These are phyloP conservation scores for Meloe dianella DNA, from an alignment of 2,888 invertebrate genomes.

Conservation along the genomic window DNA sequence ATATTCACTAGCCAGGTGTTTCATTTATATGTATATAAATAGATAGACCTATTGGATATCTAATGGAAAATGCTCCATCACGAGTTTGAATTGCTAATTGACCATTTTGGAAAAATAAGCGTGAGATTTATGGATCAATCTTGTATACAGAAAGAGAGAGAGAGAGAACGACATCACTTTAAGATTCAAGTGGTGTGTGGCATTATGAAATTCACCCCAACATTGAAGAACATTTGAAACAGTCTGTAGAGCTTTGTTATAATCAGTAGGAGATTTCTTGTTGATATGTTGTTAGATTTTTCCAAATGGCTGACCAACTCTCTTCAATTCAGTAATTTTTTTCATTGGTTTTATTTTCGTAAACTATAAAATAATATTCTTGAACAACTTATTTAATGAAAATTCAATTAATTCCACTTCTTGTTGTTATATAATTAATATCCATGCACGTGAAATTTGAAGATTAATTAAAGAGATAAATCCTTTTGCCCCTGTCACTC, in stretches of 20 bases:
- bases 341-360: not conserved
- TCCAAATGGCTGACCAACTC: not conserved
- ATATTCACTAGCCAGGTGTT: conserved; percentile 41
- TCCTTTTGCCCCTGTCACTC: conserved; percentile 40
- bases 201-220: conserved; percentile 29
- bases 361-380: not conserved
- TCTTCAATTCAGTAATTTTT: too few species aligned
- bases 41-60: not conserved
- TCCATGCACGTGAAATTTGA: conserved; percentile 38
- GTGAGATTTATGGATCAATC: conserved; percentile 30
- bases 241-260: conserved; percentile 17
- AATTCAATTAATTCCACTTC: not conserved
- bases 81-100: not conserved
- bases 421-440: conserved; percentile 27
- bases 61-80: conserved; percentile 27
- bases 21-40: conserved; percentile 21
- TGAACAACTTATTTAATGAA: not conserved
- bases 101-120: conserved; percentile 23
- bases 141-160: not conserved
- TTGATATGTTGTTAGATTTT: conserved; percentile 28
- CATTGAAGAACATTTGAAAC: conserved; percentile 7
- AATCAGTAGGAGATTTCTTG: conserved; percentile 35
- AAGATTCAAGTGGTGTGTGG: conserved; percentile 13
- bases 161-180: conserved; percentile 9
- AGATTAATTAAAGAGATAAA: conserved; percentile 46